Conservation (phyloP, 2,113 vertebrate species). For the Solea senegalensis region DNA sequence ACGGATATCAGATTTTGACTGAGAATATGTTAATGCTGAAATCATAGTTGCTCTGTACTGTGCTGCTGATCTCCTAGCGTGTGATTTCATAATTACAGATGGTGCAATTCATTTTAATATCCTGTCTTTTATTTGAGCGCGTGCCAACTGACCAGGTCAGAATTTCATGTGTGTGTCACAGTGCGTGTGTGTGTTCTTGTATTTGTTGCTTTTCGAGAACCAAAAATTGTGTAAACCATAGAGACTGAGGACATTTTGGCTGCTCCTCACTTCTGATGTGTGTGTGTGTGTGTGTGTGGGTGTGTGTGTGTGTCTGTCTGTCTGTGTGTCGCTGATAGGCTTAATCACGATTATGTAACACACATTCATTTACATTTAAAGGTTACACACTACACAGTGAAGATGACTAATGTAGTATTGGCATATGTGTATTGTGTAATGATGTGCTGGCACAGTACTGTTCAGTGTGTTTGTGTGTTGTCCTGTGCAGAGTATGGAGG, state of each 20-base stretch:
- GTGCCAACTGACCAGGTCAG: slow-evolving; percentile 14
- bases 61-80: slow-evolving; percentile 35
- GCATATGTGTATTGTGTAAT: neutral
- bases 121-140: slow-evolving; percentile 57
- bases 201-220: too few species aligned
- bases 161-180: neutral
- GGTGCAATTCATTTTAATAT: slow-evolving; percentile 49
- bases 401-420: neutral
- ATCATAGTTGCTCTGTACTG: slow-evolving; percentile 14
- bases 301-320: too few species aligned
- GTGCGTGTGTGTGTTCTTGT: neutral
- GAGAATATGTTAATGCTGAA: slow-evolving; percentile 25
- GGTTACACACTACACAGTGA: neutral
- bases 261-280: too few species aligned
- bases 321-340: too few species aligned
- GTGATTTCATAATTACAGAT: slow-evolving; percentile 47
- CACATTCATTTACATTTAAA: too few species aligned
- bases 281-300: neutral
- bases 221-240: too few species aligned
- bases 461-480: slow-evolving; percentile 7
- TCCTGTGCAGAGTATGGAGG: slow-evolving; percentile 85
- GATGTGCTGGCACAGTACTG: neutral
- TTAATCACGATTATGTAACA: too few species aligned
- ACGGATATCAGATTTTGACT: slow-evolving; percentile 9
- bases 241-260: too few species aligned